Percentiles rank a stretch among this genome's conserved stretches.
Conservation (phyloP, 2,797 vertebrate genomes). For the Phataginus tetradactyla region DNA sequence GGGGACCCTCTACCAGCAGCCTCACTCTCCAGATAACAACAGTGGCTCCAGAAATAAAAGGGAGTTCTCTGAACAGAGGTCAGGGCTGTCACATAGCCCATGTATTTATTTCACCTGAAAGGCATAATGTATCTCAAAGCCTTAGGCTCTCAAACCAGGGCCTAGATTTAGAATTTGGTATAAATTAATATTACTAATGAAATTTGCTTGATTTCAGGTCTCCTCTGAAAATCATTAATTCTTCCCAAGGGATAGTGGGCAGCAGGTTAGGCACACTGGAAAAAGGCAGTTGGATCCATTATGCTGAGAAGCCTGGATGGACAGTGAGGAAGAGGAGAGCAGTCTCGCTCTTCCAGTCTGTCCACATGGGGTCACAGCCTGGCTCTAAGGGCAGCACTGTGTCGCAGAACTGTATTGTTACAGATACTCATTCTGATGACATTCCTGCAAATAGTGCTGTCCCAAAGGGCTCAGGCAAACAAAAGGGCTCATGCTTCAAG, state of each 20-base stretch:
- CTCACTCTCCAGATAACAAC: neutral
- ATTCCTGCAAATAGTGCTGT: neutral
- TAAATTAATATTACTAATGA: neutral
- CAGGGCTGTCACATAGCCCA: neutral
- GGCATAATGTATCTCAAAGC: neutral
- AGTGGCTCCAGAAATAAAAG: neutral
- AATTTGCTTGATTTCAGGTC: neutral
- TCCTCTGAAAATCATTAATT: neutral
- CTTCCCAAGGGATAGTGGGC: neutral
- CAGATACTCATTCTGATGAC: neutral
- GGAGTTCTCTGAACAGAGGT: neutral
- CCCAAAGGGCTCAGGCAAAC: neutral
- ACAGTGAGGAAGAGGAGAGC: neutral
- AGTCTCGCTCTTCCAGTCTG: neutral
- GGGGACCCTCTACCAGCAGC: neutral
- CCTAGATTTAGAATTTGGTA: neutral
- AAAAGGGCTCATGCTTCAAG: neutral
- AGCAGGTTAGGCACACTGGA: neutral
- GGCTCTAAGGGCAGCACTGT: neutral
- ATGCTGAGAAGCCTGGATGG: neutral
- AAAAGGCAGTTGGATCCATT: neutral
- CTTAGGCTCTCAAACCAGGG: neutral
- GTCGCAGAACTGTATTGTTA: neutral
- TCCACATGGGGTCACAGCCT: fast-evolving
- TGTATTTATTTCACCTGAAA: neutral